Evolutionary conservation across 2,113 vertebrate species (phyloP).

Genomic region (Tenebrosternarchus preto): DNA sequence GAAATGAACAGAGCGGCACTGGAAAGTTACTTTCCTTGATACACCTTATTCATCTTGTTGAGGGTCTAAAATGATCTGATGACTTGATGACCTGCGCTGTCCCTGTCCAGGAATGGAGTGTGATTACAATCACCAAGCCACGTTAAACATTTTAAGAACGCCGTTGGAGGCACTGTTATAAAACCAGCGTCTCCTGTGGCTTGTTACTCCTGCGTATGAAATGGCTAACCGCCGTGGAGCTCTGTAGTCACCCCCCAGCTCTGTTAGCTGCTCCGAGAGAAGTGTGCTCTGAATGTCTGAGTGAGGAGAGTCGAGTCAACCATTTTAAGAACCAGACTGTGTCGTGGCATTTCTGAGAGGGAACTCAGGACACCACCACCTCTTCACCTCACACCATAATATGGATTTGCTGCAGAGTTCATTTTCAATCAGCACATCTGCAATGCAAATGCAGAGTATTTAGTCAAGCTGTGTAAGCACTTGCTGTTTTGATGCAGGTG

Average conservation of each 20-base stretch:
- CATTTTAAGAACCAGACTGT: neutral
- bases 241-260: slow-evolving; percentile 4
- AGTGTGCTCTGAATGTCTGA: slow-evolving; percentile 21
- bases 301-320: neutral
- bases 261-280: neutral
- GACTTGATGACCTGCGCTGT: neutral
- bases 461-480: neutral
- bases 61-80: neutral
- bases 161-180: neutral
- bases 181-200: slow-evolving; percentile 3
- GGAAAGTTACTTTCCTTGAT: too few species aligned
- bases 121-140: slow-evolving; percentile 13
- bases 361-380: neutral
- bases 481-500: slow-evolving; percentile 3
- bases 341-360: neutral
- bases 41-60: neutral
- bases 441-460: neutral
- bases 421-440: neutral
- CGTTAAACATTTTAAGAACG: too few species aligned
- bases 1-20: too few species aligned
- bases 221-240: slow-evolving; percentile 20
- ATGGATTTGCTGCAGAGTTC: neutral
- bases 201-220: too few species aligned
- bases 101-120: neutral
- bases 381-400: neutral